A percentile compares a stretch with the other conserved stretches of the same genome.
Conservation (phyloP, 2,888 invertebrate species). For the Anodontia alba region DNA sequence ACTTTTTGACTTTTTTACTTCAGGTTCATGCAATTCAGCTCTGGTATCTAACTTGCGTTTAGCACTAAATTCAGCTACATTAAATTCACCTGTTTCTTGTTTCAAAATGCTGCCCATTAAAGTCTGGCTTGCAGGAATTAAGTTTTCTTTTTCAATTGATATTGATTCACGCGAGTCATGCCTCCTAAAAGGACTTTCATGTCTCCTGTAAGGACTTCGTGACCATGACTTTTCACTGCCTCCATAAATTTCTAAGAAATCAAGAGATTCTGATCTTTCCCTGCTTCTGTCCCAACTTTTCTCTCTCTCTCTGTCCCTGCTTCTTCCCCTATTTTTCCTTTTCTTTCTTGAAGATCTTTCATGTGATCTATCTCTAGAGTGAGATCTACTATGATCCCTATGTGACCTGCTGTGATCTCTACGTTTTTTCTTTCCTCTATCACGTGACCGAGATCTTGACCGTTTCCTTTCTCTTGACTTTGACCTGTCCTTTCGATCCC, state of each 20-base stretch:
- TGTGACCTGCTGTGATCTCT: conserved; percentile 49
- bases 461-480: conserved; percentile 63
- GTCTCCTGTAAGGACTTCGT: conserved; percentile 46
- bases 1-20: background rate
- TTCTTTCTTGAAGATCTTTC: conserved; percentile 53
- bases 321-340: conserved; percentile 39
- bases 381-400: conserved; percentile 54
- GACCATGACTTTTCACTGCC: conserved; percentile 21
- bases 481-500: conserved; percentile 60
- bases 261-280: conserved; percentile 42
- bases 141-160: background rate
- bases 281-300: conserved; percentile 35
- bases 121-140: background rate
- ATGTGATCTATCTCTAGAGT: conserved; percentile 45
- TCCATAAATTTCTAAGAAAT: conserved; percentile 55
- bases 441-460: conserved; percentile 61
- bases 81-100: background rate
- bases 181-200: conserved; percentile 10
- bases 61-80: background rate
- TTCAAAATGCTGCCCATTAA: conserved; percentile 3
- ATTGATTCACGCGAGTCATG: background rate
- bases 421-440: conserved; percentile 33
- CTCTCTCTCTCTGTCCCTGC: conserved; percentile 47
- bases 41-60: background rate
- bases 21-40: background rate